Percentiles rank a stretch among this genome's conserved stretches.
Evolutionary conservation across 2,888 invertebrate genomes (phyloP).

Genomic region (Eulithis prunata): DNA sequence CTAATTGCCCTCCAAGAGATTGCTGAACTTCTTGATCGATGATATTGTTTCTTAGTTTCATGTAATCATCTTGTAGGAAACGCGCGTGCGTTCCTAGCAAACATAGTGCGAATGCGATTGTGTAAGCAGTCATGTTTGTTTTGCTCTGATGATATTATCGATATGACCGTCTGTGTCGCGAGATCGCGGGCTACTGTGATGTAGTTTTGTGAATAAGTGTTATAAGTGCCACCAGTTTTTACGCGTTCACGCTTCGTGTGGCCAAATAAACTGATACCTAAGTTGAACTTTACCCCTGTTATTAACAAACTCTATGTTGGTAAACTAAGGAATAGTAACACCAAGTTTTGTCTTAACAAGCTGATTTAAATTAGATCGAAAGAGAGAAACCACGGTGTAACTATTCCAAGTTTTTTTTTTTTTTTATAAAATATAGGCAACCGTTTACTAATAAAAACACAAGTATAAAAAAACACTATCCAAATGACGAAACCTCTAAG

Average conservation of each 20-base stretch:
- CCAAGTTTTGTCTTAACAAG: too few relatives aligned
- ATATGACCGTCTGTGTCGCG: conserved; percentile 27
- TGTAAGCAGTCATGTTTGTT: conserved; percentile 20
- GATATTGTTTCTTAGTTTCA: conserved; percentile 50
- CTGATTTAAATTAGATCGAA: too few relatives aligned
- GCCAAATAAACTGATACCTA: conserved; percentile 2
- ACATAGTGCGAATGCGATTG: background rate
- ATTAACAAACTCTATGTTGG: too few relatives aligned
- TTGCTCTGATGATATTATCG: conserved; percentile 22
- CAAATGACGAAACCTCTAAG: too few relatives aligned
- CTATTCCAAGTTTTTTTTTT: too few relatives aligned
- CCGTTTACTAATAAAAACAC: too few relatives aligned
- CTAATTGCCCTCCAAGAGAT: conserved; percentile 78
- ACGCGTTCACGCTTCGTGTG: conserved; percentile 18
- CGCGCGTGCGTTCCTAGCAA: conserved; percentile 42
- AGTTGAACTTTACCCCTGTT: background rate
- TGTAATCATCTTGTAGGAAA: conserved; percentile 50
- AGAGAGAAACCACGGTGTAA: too few relatives aligned
- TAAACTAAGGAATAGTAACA: too few relatives aligned
- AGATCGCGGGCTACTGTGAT: conserved; percentile 20
- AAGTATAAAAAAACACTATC: too few relatives aligned
- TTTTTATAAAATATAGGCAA: too few relatives aligned
- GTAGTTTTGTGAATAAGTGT: conserved; percentile 17
- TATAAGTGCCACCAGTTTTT: conserved; percentile 19
- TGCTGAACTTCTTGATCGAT: conserved; percentile 70